Percentiles rank a stretch among this genome's conserved stretches.
Evolutionary conservation across 2,797 vertebrate species (phyloP).

Genomic region (Dermochelys coriacea): DNA sequence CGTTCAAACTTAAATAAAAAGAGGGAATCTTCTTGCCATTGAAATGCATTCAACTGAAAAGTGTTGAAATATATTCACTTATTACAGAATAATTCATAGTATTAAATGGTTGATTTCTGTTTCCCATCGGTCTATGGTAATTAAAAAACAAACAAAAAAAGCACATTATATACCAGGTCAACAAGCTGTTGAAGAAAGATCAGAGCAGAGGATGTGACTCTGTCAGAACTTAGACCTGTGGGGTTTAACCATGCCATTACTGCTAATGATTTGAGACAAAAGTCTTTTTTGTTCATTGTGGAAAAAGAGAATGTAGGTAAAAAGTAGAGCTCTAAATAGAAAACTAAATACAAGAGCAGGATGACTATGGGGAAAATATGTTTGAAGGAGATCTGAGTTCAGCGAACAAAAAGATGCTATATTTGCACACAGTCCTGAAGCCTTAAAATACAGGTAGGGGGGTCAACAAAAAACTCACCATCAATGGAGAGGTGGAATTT

Average conservation of each 20-base stretch:
- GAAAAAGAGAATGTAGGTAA: too few species aligned
- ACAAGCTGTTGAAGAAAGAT: not conserved
- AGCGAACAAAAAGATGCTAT: not conserved
- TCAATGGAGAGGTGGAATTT: not conserved
- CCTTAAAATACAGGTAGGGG: not conserved
- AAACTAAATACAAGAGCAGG: not conserved
- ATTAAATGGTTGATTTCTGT: not conserved
- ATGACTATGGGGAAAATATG: not conserved
- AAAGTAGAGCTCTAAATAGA: too few species aligned
- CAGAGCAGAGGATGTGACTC: too few species aligned
- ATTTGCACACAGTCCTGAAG: not conserved
- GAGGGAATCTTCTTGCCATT: not conserved
- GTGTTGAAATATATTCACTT: not conserved
- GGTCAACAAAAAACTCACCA: not conserved
- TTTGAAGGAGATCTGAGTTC: not conserved
- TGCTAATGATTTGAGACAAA: not conserved
- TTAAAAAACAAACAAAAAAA: not conserved
- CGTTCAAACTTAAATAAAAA: not conserved
- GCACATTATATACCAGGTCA: not conserved
- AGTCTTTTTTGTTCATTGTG: not conserved
- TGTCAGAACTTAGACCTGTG: not conserved
- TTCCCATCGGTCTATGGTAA: not conserved
- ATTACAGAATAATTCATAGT: not conserved
- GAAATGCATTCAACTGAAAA: not conserved
- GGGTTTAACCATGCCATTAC: rapidly evolving